These are phyloP conservation scores for Stenodera caucasica DNA, from an alignment of 2,888 invertebrate genomes.

Conservation along the genomic window DNA sequence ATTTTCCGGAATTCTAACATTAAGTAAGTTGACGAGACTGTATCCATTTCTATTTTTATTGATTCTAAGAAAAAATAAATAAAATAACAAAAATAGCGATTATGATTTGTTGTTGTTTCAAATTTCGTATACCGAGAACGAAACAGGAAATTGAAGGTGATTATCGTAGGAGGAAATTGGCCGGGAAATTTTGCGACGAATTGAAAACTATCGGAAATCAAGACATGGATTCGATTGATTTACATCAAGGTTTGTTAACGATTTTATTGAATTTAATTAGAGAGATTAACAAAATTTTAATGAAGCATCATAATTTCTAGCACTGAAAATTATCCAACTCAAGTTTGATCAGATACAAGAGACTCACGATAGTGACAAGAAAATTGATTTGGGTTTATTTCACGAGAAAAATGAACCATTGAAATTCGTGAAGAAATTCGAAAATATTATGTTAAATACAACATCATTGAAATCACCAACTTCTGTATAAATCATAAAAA, in stretches of 20 bases:
- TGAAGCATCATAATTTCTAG: conserved; percentile 51
- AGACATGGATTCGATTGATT: conserved; percentile 82
- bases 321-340: conserved; percentile 68
- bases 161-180: conserved; percentile 80
- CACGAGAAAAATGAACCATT: neutral
- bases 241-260: conserved; percentile 66
- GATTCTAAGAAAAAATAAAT: conserved; percentile 7
- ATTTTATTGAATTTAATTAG: too few relatives aligned
- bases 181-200: conserved; percentile 79
- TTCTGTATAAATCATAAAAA: neutral
- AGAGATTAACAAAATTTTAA: neutral
- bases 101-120: conserved; percentile 86
- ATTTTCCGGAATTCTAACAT: conserved; percentile 63
- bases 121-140: conserved; percentile 88
- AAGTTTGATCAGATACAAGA: conserved; percentile 64
- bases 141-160: conserved; percentile 96
- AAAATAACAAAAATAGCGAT: conserved; percentile 63
- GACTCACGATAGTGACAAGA: conserved; percentile 25
- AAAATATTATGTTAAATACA: conserved; percentile 22
- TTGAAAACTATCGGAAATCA: conserved; percentile 80
- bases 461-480: conserved; percentile 8
- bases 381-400: conserved; percentile 6
- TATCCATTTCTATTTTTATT: too few relatives aligned
- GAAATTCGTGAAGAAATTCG: conserved; percentile 24
- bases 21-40: conserved; percentile 64